phyloP scores from a whole-genome alignment of 2,113 vertebrate species.

The Sceloporus undulatus region DNA sequence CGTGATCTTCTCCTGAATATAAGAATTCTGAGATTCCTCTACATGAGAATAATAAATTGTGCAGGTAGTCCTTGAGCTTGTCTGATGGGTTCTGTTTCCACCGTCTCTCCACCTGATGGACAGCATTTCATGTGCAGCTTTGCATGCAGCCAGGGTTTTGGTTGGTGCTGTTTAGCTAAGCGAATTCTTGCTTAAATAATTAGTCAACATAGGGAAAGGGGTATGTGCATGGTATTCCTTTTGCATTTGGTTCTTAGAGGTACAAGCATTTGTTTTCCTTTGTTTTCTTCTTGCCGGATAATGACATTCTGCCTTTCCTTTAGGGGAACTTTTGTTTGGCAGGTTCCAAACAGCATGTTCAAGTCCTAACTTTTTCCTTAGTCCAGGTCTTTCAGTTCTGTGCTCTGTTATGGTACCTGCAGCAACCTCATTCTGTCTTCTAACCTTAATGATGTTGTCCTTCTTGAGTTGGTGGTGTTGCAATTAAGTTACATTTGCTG shows the following conservation, averaged over 20 bases:
- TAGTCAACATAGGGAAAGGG: too few relatives aligned
- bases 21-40: too few relatives aligned
- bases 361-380: background rate
- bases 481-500: background rate
- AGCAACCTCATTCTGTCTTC: background rate
- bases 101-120: too few relatives aligned
- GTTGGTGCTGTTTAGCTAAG: too few relatives aligned
- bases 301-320: background rate
- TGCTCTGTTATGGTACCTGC: too few relatives aligned
- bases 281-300: background rate
- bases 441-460: background rate
- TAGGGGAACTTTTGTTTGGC: background rate
- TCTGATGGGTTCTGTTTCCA: too few relatives aligned
- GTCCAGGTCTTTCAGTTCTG: background rate
- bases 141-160: background rate
- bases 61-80: too few relatives aligned
- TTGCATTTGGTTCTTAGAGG: background rate
- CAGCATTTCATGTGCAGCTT: too few relatives aligned
- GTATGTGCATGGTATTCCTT: background rate
- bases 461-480: background rate
- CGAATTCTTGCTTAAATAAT: too few relatives aligned
- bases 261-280: background rate
- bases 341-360: background rate
- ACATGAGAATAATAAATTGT: too few relatives aligned
- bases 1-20: too few relatives aligned